A percentile compares a stretch with the other conserved stretches of the same genome.
These are phyloP conservation scores for Cathartes aura DNA, from an alignment of 2,113 vertebrate species.

Conservation along the genomic window DNA sequence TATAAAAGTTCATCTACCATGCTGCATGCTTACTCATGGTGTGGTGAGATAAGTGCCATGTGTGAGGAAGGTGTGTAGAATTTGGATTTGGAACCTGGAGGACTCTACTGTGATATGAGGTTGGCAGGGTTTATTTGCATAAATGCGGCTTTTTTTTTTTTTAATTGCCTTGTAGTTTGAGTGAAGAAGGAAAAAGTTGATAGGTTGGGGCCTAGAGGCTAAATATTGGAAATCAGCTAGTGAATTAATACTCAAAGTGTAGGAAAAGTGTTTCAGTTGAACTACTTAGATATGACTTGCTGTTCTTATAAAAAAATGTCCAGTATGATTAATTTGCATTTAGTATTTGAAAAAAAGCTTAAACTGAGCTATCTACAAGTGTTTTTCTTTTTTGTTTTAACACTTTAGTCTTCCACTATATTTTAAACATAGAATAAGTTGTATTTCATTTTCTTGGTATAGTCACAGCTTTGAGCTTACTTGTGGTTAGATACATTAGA, in stretches of 20 bases:
- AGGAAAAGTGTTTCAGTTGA: neutral
- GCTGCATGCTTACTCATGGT: neutral
- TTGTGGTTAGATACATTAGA: neutral
- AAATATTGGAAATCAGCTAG: neutral
- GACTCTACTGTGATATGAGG: neutral
- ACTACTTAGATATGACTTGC: neutral
- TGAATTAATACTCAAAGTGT: neutral
- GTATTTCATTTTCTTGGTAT: neutral
- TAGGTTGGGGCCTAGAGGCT: neutral
- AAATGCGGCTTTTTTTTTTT: neutral
- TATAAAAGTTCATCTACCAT: conserved; percentile 42
- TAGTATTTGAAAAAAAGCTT: neutral
- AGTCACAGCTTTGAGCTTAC: neutral
- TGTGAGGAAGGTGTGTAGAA: conserved; percentile 1
- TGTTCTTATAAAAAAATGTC: neutral
- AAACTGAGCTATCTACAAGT: neutral
- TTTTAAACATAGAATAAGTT: neutral
- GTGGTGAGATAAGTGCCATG: conserved; percentile 32
- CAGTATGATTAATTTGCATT: neutral
- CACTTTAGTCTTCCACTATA: neutral
- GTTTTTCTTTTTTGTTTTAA: neutral
- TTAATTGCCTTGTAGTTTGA: neutral
- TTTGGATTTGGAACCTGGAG: conserved; percentile 2
- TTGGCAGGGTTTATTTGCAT: neutral
- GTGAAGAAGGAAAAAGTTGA: neutral